Evolutionary conservation across 2,888 invertebrate species (phyloP).

Genomic region (Pammene fasciana): DNA sequence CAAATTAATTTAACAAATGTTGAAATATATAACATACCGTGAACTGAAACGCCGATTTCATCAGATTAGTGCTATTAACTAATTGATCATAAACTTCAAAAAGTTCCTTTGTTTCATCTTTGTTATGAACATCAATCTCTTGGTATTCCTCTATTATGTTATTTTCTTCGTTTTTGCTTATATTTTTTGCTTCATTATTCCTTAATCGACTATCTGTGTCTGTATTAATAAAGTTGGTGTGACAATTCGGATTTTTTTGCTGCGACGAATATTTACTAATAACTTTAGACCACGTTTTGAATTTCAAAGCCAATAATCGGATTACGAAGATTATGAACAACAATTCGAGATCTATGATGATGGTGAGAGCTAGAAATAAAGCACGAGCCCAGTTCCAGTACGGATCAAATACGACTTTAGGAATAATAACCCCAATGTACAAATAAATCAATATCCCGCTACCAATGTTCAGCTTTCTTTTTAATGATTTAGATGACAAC

Average conservation of each 20-base stretch:
- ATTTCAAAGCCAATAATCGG: conserved; percentile 15
- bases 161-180: background rate
- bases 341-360: conserved; percentile 27
- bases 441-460: conserved; percentile 7
- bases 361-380: conserved; percentile 9
- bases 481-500: background rate
- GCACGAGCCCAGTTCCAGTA: conserved; percentile 27
- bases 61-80: conserved; percentile 34
- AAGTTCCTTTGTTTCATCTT: conserved; percentile 31
- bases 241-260: background rate
- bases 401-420: conserved; percentile 19
- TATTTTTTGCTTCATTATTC: background rate
- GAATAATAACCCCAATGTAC: conserved; percentile 9
- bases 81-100: conserved; percentile 41
- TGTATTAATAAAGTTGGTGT: background rate
- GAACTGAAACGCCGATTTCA: conserved; percentile 43
- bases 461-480: background rate
- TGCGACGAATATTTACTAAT: background rate
- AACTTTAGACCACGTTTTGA: conserved; percentile 9
- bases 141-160: background rate
- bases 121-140: background rate
- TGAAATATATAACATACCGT: conserved; percentile 36
- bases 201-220: background rate
- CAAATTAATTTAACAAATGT: background rate
- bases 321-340: conserved; percentile 13